Conservation (phyloP, 2,888 invertebrate species). For the Drosophila anomelani region DNA sequence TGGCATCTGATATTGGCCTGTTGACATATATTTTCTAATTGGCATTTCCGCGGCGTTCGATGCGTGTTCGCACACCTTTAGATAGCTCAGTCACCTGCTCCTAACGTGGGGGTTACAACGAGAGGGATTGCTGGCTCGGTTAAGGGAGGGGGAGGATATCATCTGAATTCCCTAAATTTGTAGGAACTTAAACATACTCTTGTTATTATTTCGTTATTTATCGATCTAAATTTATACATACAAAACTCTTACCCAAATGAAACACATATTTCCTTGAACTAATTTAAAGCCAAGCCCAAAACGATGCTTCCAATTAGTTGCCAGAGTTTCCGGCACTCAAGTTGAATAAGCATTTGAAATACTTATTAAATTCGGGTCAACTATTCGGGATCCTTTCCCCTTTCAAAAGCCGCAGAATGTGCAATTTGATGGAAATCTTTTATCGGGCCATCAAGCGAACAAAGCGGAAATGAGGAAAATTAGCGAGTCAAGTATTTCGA, state of each 20-base stretch:
- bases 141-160: background rate
- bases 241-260: background rate
- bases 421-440: conserved; percentile 60
- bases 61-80: conserved; percentile 17
- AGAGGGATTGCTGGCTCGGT: background rate
- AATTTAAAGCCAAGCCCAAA: background rate
- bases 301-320: conserved; percentile 8
- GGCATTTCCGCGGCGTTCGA: conserved; percentile 63
- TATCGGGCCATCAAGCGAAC: conserved; percentile 36
- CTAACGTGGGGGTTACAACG: background rate
- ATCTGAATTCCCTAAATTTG: no score
- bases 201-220: no score
- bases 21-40: conserved; percentile 77
- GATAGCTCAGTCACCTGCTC: conserved; percentile 12
- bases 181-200: background rate
- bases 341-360: conserved; percentile 15
- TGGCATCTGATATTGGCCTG: conserved; percentile 57
- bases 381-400: background rate
- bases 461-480: conserved; percentile 64
- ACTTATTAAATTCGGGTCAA: conserved; percentile 30
- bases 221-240: no score
- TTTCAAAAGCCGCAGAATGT: conserved; percentile 52
- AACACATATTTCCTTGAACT: background rate
- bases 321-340: background rate
- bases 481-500: conserved; percentile 46